Conservation (phyloP, 2,797 vertebrate genomes). For the Halcyon smyrnensis region DNA sequence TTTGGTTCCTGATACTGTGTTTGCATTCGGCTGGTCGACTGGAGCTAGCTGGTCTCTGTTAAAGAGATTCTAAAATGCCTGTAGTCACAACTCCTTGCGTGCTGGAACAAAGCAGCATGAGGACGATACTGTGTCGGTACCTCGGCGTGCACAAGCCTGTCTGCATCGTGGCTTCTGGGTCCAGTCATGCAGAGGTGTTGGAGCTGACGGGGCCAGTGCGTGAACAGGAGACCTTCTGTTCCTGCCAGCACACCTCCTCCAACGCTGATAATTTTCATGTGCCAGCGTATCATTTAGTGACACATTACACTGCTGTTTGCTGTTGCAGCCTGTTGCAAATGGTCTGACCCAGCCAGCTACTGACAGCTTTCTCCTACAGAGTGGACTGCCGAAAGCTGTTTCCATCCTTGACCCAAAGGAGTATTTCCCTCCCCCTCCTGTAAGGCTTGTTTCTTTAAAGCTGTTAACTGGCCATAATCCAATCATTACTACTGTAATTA, state of each 20-base stretch:
- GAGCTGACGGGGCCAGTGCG: accelerated
- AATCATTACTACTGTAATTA: constrained; percentile 62
- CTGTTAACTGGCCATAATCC: constrained; percentile 56
- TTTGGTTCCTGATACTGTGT: not conserved
- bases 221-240: constrained; percentile 6
- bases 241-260: not conserved
- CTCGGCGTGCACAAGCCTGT: not conserved
- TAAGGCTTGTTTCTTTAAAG: constrained; percentile 39
- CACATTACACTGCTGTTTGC: not conserved
- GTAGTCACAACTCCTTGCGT: not conserved
- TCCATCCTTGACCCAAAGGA: not conserved
- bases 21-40: not conserved
- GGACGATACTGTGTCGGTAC: not conserved
- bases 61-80: not conserved
- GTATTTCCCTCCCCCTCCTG: not conserved
- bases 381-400: not conserved
- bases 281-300: not conserved
- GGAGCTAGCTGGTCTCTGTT: not conserved
- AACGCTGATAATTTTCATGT: not conserved
- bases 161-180: not conserved
- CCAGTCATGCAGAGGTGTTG: not conserved
- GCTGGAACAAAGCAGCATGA: not conserved
- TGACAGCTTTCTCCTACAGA: not conserved
- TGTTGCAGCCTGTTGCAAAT: not conserved
- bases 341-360: not conserved